Conservation (phyloP, 2,113 vertebrate species). For the Acrocephalus kingi region DNA sequence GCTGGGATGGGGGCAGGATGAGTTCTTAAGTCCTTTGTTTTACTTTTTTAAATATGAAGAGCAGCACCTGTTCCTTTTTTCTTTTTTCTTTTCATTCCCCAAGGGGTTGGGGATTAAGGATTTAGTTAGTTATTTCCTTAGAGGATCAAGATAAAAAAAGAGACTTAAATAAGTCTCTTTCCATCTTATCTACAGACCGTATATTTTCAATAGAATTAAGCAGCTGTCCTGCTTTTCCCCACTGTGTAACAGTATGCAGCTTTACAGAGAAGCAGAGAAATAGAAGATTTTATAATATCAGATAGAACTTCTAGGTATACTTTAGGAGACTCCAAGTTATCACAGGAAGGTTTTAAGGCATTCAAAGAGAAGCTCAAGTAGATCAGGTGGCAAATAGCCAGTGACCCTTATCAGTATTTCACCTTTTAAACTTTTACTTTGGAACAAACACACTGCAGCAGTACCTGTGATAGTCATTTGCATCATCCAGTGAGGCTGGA, state of each 20-base stretch:
- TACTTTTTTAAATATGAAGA: background rate
- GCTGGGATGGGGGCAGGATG: background rate
- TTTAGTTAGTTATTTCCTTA: constrained; percentile 57
- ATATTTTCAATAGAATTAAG: constrained; percentile 36
- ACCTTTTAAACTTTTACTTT: background rate
- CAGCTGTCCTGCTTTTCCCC: background rate
- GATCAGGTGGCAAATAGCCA: background rate
- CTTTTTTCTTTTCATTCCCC: background rate
- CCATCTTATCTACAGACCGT: background rate
- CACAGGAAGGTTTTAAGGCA: background rate
- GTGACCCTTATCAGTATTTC: background rate
- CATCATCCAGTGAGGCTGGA: background rate
- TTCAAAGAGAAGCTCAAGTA: background rate
- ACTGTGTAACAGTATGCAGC: background rate
- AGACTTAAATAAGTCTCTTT: constrained; percentile 22
- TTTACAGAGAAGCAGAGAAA: background rate
- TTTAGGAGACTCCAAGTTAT: background rate
- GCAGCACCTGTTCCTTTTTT: background rate
- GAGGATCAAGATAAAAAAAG: constrained; percentile 42
- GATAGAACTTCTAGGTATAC: background rate
- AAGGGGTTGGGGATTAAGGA: constrained; percentile 19
- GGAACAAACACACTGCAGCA: background rate
- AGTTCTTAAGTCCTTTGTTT: constrained; percentile 3
- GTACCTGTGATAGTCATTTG: background rate
- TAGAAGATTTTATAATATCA: background rate